These are phyloP conservation scores for Allobates femoralis DNA, from an alignment of 2,797 vertebrate genomes.

Conservation along the genomic window DNA sequence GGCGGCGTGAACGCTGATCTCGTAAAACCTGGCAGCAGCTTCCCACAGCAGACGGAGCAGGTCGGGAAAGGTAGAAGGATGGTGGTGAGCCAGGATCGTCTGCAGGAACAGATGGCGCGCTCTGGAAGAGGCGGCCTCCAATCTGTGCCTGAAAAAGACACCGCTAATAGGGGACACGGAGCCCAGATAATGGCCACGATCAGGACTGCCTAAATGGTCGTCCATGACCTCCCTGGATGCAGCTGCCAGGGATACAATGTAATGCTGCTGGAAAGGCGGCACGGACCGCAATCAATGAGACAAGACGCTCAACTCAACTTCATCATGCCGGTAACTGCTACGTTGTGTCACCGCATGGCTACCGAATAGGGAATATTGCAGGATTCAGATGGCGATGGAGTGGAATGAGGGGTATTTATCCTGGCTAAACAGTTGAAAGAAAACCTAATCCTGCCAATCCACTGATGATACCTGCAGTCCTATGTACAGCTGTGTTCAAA, in stretches of 20 bases:
- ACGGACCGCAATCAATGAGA: background rate
- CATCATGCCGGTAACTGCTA: background rate
- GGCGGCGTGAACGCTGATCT: background rate
- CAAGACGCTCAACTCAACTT: background rate
- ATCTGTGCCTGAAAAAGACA: constrained; percentile 54
- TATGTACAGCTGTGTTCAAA: too few relatives aligned
- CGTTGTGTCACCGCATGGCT: background rate
- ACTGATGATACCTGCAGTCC: too few relatives aligned
- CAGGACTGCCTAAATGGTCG: background rate
- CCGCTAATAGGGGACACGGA: constrained; percentile 47
- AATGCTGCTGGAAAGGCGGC: too few relatives aligned
- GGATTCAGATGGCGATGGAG: background rate
- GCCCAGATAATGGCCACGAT: constrained; percentile 28
- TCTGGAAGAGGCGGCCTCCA: background rate
- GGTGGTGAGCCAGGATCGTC: constrained; percentile 19
- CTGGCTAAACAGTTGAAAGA: background rate
- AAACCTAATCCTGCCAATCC: too few relatives aligned
- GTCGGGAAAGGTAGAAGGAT: constrained; percentile 34
- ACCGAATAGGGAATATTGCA: background rate
- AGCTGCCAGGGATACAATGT: background rate
- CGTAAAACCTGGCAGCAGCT: constrained; percentile 17
- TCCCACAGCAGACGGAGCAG: constrained; percentile 31
- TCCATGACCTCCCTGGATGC: background rate
- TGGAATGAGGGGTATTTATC: background rate
- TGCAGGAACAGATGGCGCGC: constrained; percentile 46